Conservation (phyloP, 2,113 vertebrate species). For the Corynorhinus townsendii region DNA sequence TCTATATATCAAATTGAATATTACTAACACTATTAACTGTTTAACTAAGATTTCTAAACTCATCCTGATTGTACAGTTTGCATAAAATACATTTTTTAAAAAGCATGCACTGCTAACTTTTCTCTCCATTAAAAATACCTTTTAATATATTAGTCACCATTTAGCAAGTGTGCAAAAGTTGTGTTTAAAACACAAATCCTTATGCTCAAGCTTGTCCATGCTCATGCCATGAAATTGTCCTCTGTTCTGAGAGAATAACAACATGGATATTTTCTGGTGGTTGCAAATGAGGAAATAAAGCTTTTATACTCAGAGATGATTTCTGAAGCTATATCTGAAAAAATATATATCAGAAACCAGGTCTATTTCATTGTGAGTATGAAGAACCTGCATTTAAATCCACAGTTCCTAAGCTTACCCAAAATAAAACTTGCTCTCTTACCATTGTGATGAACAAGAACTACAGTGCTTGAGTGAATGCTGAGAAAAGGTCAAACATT, state of each 20-base stretch:
- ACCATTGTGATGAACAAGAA: background rate
- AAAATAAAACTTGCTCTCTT: background rate
- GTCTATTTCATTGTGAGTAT: background rate
- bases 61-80: background rate
- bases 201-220: background rate
- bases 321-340: background rate
- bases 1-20: background rate
- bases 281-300: background rate
- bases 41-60: background rate
- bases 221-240: background rate
- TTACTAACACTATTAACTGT: background rate
- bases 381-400: background rate
- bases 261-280: rapidly evolving
- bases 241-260: background rate
- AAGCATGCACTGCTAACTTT: background rate
- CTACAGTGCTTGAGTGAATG: background rate
- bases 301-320: background rate
- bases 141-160: background rate
- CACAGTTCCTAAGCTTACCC: background rate
- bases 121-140: background rate
- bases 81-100: background rate
- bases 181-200: background rate
- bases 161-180: background rate
- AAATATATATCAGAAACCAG: background rate
- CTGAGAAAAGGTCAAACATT: background rate